A percentile compares a stretch with the other conserved stretches of the same genome.
Conservation (phyloP, 2,888 invertebrate species). For the Abrostola tripartita region DNA sequence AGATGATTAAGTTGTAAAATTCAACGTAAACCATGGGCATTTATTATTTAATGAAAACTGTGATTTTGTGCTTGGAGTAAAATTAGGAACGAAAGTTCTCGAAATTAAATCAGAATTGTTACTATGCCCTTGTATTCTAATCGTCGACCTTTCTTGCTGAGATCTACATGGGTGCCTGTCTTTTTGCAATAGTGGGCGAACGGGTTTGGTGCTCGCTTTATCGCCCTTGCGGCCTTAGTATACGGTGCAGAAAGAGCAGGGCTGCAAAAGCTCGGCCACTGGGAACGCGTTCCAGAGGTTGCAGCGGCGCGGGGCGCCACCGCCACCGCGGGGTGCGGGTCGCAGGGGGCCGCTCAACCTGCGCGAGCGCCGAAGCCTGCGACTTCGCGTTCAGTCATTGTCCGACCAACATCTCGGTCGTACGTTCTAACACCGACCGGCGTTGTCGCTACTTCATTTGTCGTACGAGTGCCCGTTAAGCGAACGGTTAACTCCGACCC, state of each 20-base stretch:
- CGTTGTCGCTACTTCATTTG: conserved; percentile 81
- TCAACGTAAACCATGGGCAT: background rate
- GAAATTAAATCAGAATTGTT: conserved; percentile 32
- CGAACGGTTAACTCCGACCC: conserved; percentile 79
- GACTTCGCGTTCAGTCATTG: conserved; percentile 82
- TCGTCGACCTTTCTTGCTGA: conserved; percentile 55
- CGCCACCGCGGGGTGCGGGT: conserved; percentile 51
- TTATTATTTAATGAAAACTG: background rate
- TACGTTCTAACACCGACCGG: conserved; percentile 73
- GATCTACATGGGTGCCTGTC: conserved; percentile 55
- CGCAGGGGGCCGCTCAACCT: conserved; percentile 65
- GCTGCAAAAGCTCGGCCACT: conserved; percentile 78
- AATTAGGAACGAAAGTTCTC: conserved; percentile 20
- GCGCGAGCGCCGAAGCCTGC: conserved; percentile 80
- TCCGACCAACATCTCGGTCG: conserved; percentile 84
- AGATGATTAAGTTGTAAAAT: background rate
- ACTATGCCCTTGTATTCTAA: conserved; percentile 55
- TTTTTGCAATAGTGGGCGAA: conserved; percentile 67
- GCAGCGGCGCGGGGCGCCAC: conserved; percentile 55
- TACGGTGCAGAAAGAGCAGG: conserved; percentile 71
- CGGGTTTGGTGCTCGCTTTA: conserved; percentile 73
- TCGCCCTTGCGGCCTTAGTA: conserved; percentile 76
- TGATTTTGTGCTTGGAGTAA: background rate
- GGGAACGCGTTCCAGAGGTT: conserved; percentile 72
- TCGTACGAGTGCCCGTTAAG: conserved; percentile 81